A percentile compares a stretch with the other conserved stretches of the same genome.
These are phyloP conservation scores for Siniperca undulata DNA, from an alignment of 2,797 vertebrate genomes.

Conservation along the genomic window DNA sequence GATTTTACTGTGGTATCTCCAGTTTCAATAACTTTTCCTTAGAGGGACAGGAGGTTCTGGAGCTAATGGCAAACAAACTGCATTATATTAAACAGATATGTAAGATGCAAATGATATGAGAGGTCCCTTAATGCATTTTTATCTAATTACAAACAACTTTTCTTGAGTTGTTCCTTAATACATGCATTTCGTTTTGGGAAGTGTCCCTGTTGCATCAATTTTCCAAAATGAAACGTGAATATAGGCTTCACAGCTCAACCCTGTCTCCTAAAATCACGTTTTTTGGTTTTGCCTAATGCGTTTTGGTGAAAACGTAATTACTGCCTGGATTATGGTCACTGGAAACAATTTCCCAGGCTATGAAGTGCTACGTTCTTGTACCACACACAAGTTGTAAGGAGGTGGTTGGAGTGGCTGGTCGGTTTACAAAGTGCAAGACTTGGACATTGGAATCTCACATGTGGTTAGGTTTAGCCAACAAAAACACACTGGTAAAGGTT, in stretches of 20 bases:
- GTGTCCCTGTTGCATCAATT: background rate
- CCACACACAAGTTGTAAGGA: background rate
- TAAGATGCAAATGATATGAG: constrained; percentile 6
- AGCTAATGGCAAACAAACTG: background rate
- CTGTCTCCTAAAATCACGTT: background rate
- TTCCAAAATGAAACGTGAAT: background rate
- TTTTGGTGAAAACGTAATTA: background rate
- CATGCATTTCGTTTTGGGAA: background rate
- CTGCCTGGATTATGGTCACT: background rate
- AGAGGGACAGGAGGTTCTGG: background rate
- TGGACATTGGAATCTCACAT: background rate
- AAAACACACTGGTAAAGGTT: background rate
- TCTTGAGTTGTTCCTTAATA: background rate
- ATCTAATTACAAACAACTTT: background rate
- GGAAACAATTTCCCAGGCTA: background rate
- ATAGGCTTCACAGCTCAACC: background rate
- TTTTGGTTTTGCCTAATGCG: background rate
- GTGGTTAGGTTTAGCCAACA: background rate
- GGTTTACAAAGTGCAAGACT: background rate
- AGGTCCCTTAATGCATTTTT: background rate
- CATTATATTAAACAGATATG: background rate
- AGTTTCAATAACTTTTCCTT: background rate
- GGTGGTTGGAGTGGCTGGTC: background rate
- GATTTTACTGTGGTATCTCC: background rate
- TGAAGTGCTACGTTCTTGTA: background rate